phyloP scores from a whole-genome alignment of 2,113 vertebrate genomes.

The Psilopogon haemacephalus region DNA sequence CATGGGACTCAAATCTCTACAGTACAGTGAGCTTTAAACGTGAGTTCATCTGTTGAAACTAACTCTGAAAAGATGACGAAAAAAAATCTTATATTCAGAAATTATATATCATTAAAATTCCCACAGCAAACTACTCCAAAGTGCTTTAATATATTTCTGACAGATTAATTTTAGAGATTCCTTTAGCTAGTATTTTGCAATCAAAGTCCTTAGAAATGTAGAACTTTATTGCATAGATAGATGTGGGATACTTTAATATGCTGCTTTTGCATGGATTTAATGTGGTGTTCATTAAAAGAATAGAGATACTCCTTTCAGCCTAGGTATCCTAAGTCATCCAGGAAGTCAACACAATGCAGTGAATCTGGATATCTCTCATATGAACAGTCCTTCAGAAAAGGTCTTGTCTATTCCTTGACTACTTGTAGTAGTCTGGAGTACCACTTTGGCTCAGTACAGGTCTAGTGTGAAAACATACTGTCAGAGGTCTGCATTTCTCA shows the following conservation, averaged over 20 bases:
- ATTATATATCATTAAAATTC: slow-evolving; percentile 35
- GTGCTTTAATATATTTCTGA: slow-evolving; percentile 14
- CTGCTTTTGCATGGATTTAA: not conserved
- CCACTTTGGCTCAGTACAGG: not conserved
- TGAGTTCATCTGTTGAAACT: slow-evolving; percentile 59
- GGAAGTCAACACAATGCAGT: not conserved
- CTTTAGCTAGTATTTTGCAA: not conserved
- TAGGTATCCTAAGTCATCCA: not conserved
- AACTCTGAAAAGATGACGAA: slow-evolving; percentile 50
- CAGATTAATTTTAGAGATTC: not conserved
- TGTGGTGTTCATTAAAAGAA: not conserved
- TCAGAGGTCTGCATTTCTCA: not conserved
- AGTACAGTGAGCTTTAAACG: slow-evolving; percentile 51
- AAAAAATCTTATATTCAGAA: slow-evolving; percentile 28
- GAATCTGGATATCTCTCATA: not conserved
- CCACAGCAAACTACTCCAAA: slow-evolving; percentile 14
- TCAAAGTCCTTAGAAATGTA: not conserved
- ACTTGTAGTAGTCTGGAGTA: not conserved
- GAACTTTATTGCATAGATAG: not conserved
- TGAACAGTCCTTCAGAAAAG: not conserved
- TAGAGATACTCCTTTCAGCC: not conserved
- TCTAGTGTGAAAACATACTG: not conserved
- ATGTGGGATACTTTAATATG: not conserved
- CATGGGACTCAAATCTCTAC: slow-evolving; percentile 5
- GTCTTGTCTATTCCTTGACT: not conserved